phyloP scores from a whole-genome alignment of 2,888 invertebrate species.

The Archaeoteleia sp. region DNA sequence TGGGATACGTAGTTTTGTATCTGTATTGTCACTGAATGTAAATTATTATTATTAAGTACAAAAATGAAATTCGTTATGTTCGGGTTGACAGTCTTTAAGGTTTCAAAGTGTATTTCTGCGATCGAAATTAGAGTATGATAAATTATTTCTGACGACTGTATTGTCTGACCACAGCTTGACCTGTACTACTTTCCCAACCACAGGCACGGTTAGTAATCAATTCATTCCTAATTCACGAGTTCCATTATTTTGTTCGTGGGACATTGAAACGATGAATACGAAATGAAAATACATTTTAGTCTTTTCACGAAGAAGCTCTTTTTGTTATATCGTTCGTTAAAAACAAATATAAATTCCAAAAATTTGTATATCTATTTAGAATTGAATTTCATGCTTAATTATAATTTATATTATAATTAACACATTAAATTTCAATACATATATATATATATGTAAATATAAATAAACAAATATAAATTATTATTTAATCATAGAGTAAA shows the following conservation, averaged over 20 bases:
- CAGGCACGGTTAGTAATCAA: slow-evolving; percentile 22
- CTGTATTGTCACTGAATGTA: too few relatives aligned
- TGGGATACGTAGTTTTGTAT: too few relatives aligned
- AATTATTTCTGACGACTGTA: slow-evolving; percentile 35
- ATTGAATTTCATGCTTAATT: too few relatives aligned
- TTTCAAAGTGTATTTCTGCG: slow-evolving; percentile 5
- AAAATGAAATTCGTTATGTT: too few relatives aligned
- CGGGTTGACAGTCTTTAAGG: slow-evolving; percentile 2
- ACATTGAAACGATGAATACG: background rate
- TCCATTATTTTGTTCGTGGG: slow-evolving; percentile 5
- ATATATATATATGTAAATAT: too few relatives aligned
- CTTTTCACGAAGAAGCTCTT: slow-evolving; percentile 1
- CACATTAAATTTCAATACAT: too few relatives aligned
- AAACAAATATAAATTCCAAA: too few relatives aligned
- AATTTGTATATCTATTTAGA: too few relatives aligned
- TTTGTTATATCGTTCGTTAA: background rate
- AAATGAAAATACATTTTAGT: background rate
- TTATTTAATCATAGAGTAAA: too few relatives aligned
- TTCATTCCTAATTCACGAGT: slow-evolving; percentile 22
- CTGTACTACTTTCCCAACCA: slow-evolving; percentile 39
- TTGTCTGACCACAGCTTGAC: slow-evolving; percentile 41
- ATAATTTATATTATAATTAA: too few relatives aligned
- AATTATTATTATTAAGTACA: too few relatives aligned
- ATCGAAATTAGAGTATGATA: slow-evolving; percentile 42
- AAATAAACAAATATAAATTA: too few relatives aligned